Conservation (phyloP, 2,113 vertebrate species). For the Brachypteracias leptosomus region DNA sequence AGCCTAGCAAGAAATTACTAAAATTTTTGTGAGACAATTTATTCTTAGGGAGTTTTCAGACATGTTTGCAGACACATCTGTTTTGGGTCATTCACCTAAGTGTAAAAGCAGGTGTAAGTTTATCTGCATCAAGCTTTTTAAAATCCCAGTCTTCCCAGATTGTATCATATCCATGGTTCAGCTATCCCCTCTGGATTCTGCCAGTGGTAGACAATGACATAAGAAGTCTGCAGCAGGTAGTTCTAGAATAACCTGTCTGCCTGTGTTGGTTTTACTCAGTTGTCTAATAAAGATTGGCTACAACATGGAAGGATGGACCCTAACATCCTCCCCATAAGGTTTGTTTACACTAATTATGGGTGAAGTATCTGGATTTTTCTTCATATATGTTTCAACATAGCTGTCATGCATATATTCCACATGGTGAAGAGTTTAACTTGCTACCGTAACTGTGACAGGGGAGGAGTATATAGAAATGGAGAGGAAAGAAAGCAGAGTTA, state of each 20-base stretch:
- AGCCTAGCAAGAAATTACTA: neutral
- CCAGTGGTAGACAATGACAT: neutral
- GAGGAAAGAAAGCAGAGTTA: neutral
- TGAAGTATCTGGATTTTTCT: neutral
- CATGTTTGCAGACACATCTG: neutral
- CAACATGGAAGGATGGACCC: neutral
- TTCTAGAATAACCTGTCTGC: neutral
- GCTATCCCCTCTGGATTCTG: neutral
- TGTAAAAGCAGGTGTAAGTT: neutral
- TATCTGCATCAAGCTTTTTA: neutral
- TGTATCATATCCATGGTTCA: neutral
- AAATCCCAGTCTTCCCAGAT: neutral
- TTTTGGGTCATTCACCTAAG: neutral
- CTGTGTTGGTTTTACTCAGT: neutral
- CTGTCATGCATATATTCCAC: neutral
- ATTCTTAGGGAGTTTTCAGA: neutral
- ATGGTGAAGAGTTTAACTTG: neutral
- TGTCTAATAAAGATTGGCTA: neutral
- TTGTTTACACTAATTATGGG: neutral
- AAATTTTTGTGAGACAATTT: neutral
- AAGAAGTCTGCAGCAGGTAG: neutral
- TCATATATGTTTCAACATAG: neutral
- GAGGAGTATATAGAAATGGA: neutral
- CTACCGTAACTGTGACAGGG: neutral
- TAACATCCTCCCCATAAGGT: neutral